Evolutionary conservation across 2,113 vertebrate genomes (phyloP).

Genomic region (Neolamprologus modestus): DNA sequence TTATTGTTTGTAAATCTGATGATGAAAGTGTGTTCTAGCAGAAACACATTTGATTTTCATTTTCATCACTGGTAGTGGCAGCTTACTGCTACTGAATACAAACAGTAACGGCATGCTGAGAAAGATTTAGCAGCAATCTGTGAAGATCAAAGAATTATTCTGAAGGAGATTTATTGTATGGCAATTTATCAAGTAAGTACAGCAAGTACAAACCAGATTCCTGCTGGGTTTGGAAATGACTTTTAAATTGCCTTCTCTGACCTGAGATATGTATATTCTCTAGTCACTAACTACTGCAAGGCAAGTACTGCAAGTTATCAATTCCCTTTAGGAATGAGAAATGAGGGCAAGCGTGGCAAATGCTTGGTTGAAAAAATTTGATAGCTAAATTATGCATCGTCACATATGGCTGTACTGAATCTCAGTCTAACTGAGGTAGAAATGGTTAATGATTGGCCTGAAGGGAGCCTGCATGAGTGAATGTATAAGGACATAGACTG

Average conservation of each 20-base stretch:
- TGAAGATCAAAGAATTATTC: neutral
- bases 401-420: conserved; percentile 65
- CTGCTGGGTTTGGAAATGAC: neutral
- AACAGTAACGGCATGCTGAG: neutral
- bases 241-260: neutral
- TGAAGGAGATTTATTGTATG: neutral
- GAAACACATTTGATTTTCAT: neutral
- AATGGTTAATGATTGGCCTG: conserved; percentile 69
- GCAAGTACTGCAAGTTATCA: conserved; percentile 14
- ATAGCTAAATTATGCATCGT: conserved; percentile 73
- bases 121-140: neutral
- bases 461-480: conserved; percentile 48
- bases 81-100: neutral
- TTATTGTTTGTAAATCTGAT: neutral
- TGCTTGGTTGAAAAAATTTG: conserved; percentile 27
- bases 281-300: neutral
- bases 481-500: conserved; percentile 37
- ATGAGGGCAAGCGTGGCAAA: conserved; percentile 61
- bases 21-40: neutral
- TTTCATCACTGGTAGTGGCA: neutral
- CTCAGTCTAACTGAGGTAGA: conserved; percentile 55
- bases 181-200: neutral
- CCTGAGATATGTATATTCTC: neutral
- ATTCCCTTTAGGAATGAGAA: conserved; percentile 35
- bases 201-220: neutral